Conservation (phyloP, 2,113 vertebrate genomes). For the Myocastor coypus region DNA sequence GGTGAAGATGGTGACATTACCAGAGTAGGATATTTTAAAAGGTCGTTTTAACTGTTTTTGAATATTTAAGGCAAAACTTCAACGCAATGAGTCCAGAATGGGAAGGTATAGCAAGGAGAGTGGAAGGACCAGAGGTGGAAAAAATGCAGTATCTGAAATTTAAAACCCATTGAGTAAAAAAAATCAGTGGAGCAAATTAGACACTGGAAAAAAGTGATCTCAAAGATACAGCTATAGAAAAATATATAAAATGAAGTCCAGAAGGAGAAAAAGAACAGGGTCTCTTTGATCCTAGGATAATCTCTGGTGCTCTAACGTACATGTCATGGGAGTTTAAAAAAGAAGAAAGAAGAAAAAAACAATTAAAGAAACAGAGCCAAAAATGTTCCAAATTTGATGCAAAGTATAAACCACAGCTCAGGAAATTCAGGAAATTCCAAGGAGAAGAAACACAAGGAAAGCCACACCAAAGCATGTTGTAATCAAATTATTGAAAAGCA, state of each 20-base stretch:
- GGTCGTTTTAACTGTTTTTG: not conserved
- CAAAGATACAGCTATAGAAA: not conserved
- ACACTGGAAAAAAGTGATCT: not conserved
- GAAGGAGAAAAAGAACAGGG: not conserved
- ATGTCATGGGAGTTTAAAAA: not conserved
- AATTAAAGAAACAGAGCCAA: not conserved
- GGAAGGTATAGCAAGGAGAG: not conserved
- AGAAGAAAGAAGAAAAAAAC: not conserved
- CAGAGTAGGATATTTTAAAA: not conserved
- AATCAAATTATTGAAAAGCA: not conserved
- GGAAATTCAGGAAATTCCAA: not conserved
- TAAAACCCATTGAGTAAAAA: not conserved
- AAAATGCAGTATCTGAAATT: not conserved
- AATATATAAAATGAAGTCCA: not conserved
- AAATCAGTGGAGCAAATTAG: not conserved
- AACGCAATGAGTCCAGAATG: not conserved
- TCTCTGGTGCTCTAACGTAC: not conserved
- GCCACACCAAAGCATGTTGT: not conserved
- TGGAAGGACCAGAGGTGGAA: not conserved
- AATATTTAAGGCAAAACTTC: conserved; percentile 5
- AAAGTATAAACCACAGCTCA: conserved; percentile 31
- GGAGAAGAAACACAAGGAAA: not conserved
- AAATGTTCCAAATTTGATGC: not conserved
- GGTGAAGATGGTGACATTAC: not conserved
- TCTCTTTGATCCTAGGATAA: not conserved